phyloP scores from a whole-genome alignment of 2,113 vertebrate species.

The Tachycineta bicolor region DNA sequence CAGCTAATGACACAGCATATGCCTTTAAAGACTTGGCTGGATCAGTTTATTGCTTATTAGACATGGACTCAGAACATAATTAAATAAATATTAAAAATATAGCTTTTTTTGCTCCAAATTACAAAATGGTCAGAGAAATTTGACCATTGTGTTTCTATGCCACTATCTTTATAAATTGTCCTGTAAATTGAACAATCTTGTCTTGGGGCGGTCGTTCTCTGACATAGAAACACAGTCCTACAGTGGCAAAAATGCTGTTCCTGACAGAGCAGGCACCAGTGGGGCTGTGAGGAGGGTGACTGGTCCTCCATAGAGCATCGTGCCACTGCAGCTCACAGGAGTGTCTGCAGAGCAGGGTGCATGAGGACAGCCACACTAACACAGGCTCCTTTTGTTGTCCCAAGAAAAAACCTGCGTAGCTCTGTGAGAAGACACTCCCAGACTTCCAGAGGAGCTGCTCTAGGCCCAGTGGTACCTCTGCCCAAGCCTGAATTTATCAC shows the following conservation, averaged over 20 bases:
- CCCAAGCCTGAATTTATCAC: background rate
- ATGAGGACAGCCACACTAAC: background rate
- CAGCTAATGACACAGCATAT: constrained; percentile 74
- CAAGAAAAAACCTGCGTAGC: background rate
- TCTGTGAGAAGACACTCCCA: background rate
- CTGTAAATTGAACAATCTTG: constrained; percentile 53
- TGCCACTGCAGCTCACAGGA: background rate
- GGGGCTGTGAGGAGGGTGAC: background rate
- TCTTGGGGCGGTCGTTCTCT: background rate
- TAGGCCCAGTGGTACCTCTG: background rate
- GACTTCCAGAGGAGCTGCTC: background rate
- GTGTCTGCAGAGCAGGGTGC: background rate
- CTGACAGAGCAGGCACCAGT: background rate
- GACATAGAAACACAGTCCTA: background rate
- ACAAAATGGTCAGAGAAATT: constrained; percentile 76
- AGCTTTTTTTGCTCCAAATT: constrained; percentile 71
- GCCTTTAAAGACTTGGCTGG: constrained; percentile 67
- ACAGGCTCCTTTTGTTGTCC: background rate
- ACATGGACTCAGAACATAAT: constrained; percentile 71
- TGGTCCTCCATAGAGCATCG: background rate
- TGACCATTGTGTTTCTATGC: constrained; percentile 70
- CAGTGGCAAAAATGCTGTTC: background rate
- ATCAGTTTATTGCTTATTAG: constrained; percentile 76
- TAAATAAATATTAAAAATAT: constrained; percentile 80
- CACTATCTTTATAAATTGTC: constrained; percentile 64